A percentile compares a stretch with the other conserved stretches of the same genome.
Evolutionary conservation across 2,797 vertebrate genomes (phyloP).

Genomic region (Loriculus beryllinus): DNA sequence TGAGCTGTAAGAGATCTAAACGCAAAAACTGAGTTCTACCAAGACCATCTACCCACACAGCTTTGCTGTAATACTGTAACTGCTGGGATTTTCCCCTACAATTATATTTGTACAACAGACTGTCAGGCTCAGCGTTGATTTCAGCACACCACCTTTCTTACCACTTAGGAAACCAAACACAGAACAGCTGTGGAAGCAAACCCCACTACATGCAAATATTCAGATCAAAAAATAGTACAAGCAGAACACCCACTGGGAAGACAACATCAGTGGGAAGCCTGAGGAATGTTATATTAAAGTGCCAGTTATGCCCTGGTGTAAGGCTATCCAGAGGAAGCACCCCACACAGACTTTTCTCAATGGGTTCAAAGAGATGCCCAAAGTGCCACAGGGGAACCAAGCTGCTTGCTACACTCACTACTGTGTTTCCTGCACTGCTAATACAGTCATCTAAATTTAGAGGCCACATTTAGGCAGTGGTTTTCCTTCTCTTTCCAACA

Average conservation of each 20-base stretch:
- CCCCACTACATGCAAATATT: background rate
- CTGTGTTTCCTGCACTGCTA: background rate
- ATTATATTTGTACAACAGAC: background rate
- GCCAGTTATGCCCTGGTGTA: background rate
- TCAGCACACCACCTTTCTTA: background rate
- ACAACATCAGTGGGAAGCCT: background rate
- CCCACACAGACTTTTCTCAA: background rate
- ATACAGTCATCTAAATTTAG: background rate
- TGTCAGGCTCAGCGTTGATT: background rate
- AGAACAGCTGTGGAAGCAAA: constrained; percentile 30
- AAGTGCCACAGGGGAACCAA: background rate
- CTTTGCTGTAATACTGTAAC: background rate
- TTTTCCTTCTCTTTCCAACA: background rate
- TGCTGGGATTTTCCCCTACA: background rate
- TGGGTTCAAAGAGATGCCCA: background rate
- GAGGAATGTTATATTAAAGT: background rate
- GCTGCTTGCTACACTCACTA: background rate
- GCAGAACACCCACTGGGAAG: background rate
- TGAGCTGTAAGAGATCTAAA: background rate
- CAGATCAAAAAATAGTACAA: background rate
- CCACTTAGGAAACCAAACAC: background rate
- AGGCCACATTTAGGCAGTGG: background rate
- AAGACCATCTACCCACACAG: background rate
- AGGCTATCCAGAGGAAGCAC: background rate
- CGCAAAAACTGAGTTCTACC: background rate